Evolutionary conservation across 2,888 invertebrate species (phyloP).

Genomic region (Dryadula phaetusa): DNA sequence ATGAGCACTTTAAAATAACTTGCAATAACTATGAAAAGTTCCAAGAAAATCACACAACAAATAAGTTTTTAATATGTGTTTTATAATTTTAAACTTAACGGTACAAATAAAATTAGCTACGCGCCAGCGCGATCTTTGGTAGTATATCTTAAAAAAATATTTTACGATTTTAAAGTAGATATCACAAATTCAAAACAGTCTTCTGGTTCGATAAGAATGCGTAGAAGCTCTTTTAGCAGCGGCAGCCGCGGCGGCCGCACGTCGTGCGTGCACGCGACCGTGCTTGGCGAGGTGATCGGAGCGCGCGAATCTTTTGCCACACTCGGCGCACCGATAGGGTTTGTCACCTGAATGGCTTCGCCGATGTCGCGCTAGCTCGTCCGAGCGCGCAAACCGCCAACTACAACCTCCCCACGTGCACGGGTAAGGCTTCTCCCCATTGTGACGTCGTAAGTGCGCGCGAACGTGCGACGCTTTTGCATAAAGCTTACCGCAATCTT

Average conservation of each 20-base stretch:
- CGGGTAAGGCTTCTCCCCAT: conserved; percentile 90
- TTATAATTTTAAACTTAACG: conserved; percentile 16
- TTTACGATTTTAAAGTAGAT: conserved; percentile 6
- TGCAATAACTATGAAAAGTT: neutral
- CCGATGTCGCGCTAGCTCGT: conserved; percentile 95
- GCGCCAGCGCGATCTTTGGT: conserved; percentile 43
- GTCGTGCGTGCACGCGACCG: conserved; percentile 91
- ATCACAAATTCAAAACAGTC: conserved; percentile 59
- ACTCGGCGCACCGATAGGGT: conserved; percentile 95
- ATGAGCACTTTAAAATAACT: conserved; percentile 8
- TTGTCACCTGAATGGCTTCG: conserved; percentile 98
- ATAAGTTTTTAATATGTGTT: neutral
- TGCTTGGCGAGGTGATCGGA: conserved; percentile 98
- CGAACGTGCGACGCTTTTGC: conserved; percentile 96
- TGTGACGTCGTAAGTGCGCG: conserved; percentile 93
- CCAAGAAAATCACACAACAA: neutral
- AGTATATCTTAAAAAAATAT: conserved; percentile 4
- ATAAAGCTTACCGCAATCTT: conserved; percentile 91
- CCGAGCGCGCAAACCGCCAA: conserved; percentile 97
- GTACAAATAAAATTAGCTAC: conserved; percentile 15
- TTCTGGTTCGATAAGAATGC: conserved; percentile 54
- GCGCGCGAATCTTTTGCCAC: conserved; percentile 95
- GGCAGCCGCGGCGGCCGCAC: conserved; percentile 72
- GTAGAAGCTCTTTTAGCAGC: conserved; percentile 52
- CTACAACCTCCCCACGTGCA: conserved; percentile 92